A percentile compares a stretch with the other conserved stretches of the same genome.
Evolutionary conservation across 2,113 vertebrate species (phyloP).

Genomic region (Cavia porcellus): DNA sequence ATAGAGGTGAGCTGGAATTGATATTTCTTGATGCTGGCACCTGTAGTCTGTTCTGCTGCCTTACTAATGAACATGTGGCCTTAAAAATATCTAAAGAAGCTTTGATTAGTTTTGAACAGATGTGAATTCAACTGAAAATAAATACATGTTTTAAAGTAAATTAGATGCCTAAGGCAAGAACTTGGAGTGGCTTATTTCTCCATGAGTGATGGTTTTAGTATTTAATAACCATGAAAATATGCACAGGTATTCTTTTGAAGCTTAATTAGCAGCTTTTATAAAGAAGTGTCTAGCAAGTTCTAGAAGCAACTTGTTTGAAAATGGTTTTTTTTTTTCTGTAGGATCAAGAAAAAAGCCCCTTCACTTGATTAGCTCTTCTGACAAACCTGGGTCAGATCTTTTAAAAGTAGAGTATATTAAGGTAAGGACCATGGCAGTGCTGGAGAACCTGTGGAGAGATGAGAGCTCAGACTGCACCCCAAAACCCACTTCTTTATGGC

Average conservation of each 20-base stretch:
- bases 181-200: constrained; percentile 10
- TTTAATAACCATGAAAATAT: constrained; percentile 16
- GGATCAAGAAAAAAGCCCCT: constrained; percentile 89
- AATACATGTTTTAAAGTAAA: constrained; percentile 22
- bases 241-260: background rate
- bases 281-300: background rate
- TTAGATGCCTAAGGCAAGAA: background rate
- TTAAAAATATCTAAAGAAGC: background rate
- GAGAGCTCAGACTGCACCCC: background rate
- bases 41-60: background rate
- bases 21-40: background rate
- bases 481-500: background rate
- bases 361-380: constrained; percentile 94
- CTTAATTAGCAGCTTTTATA: background rate
- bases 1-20: background rate
- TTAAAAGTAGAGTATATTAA: constrained; percentile 96
- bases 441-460: background rate
- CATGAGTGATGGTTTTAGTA: background rate
- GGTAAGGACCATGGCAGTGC: constrained; percentile 84
- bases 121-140: constrained; percentile 42
- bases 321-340: constrained; percentile 80
- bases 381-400: constrained; percentile 92
- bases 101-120: constrained; percentile 21
- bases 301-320: background rate
- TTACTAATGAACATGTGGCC: background rate